Percentiles rank a stretch among this genome's conserved stretches.
Conservation (phyloP, 1,140 invertebrate genomes). For the Zaprionus nigranus region DNA sequence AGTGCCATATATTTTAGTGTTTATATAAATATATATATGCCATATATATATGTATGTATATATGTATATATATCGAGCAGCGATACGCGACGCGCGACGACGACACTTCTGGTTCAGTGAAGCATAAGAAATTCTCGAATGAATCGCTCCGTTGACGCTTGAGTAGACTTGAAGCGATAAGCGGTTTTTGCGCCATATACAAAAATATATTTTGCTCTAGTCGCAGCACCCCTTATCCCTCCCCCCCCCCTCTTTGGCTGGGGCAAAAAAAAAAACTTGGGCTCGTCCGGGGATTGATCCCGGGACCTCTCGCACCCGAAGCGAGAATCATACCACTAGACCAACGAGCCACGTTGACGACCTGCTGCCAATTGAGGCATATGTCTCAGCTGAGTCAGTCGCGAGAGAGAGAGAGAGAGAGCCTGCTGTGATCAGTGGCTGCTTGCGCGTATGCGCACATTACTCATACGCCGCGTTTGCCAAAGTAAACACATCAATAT, state of each 20-base stretch:
- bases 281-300: constrained; percentile 93
- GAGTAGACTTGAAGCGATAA: constrained; percentile 83
- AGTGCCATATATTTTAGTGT: constrained; percentile 32
- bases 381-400: not conserved
- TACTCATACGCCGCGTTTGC: constrained; percentile 38
- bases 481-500: constrained; percentile 31
- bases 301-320: constrained; percentile 93
- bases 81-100: constrained; percentile 61
- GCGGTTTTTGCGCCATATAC: constrained; percentile 77
- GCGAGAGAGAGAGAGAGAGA: not conserved
- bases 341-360: constrained; percentile 87
- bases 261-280: constrained; percentile 75
- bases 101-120: constrained; percentile 81
- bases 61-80: constrained; percentile 30
- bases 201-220: constrained; percentile 68
- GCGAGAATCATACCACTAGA: constrained; percentile 93
- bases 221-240: constrained; percentile 48
- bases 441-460: constrained; percentile 2
- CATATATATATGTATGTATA: constrained; percentile 17
- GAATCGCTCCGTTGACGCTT: constrained; percentile 81
- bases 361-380: not conserved
- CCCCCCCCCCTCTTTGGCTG: not conserved
- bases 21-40: constrained; percentile 35
- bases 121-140: constrained; percentile 83
- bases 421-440: not conserved